Evolutionary conservation across 2,888 invertebrate genomes (phyloP), one percentile per base, ranked within the genome.

Genomic region (Tetropium fuscum): DNA sequence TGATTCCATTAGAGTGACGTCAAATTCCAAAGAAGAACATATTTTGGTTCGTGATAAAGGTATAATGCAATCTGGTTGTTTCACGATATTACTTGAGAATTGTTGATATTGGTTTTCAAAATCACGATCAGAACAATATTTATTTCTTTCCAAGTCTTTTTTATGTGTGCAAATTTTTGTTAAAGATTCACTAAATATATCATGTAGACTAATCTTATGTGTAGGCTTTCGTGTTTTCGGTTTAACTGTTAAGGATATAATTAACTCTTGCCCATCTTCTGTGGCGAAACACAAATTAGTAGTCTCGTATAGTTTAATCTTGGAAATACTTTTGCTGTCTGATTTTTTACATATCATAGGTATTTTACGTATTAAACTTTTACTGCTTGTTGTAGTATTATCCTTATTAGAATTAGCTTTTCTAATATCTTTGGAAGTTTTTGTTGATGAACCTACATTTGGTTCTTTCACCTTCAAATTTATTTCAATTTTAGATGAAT

Each of bases 21-120:
- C 72, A 25, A 74, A 72, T 19, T 74, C 68, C 56, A 73, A 54
- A 4, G 73, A 73, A 1, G 74, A 74, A 55, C 74, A 74, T 11
- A 73, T 34, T 36, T 70, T 71, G n/a, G 70, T 73, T 16, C 74
- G 62, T 3, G 47, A 60, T 13, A 73, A 43, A 3, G 72, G 70
- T 36, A 69, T 69, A 16, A 64, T 32, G 11, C 47, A 38, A 25
- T 72, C 67, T n/a, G n/a, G n/a, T n/a, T n/a, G n/a, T n/a, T n/a
- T n/a, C n/a, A n/a, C n/a, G n/a, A n/a, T n/a, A n/a, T n/a, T n/a
- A n/a, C n/a, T n/a, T n/a, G n/a, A n/a, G n/a, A n/a, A n/a, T n/a
- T n/a, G n/a, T n/a, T n/a, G n/a, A n/a, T n/a, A n/a, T n/a, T n/a
- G n/a, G n/a, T n/a, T n/a, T n/a, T n/a, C n/a, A n/a, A n/a, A n/a